A percentile compares a stretch with the other conserved stretches of the same genome.
Evolutionary conservation across 2,888 invertebrate genomes (phyloP).

Genomic region (Pollenia amentaria): DNA sequence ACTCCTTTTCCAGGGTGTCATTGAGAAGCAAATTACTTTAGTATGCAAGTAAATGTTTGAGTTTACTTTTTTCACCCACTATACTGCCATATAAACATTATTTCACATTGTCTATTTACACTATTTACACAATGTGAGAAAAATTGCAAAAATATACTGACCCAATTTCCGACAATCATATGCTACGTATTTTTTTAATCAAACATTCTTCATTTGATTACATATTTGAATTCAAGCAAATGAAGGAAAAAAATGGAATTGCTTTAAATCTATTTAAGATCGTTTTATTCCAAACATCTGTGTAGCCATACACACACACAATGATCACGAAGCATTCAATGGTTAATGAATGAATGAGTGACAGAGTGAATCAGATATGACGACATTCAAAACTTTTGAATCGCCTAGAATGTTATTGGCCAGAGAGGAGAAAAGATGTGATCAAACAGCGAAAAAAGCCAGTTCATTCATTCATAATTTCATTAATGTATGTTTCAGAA

Average conservation of each 20-base stretch:
- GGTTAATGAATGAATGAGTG: conserved; percentile 18
- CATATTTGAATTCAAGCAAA: conserved; percentile 25
- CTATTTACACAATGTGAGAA: conserved; percentile 51
- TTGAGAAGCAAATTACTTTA: too few species aligned
- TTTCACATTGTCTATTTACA: conserved; percentile 60
- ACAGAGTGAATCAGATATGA: conserved; percentile 32
- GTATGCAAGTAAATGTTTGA: too few species aligned
- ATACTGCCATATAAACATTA: conserved; percentile 41
- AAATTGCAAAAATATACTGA: conserved; percentile 45
- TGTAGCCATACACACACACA: neutral
- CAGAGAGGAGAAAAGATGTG: conserved; percentile 13
- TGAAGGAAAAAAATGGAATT: neutral
- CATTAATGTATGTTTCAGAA: conserved; percentile 18
- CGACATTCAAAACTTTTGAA: conserved; percentile 5
- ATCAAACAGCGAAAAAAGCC: conserved; percentile 20
- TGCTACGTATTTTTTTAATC: conserved; percentile 52
- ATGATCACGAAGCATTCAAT: conserved; percentile 24
- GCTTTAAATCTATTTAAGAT: conserved; percentile 32
- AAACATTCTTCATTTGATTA: conserved; percentile 58
- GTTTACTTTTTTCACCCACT: conserved; percentile 22
- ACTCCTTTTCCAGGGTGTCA: too few species aligned
- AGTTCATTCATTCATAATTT: conserved; percentile 56
- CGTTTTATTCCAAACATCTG: neutral
- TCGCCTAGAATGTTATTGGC: neutral
- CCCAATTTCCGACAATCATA: conserved; percentile 59